Conservation (phyloP, 1,140 invertebrate species). For the Drosophila quadrilineata region DNA sequence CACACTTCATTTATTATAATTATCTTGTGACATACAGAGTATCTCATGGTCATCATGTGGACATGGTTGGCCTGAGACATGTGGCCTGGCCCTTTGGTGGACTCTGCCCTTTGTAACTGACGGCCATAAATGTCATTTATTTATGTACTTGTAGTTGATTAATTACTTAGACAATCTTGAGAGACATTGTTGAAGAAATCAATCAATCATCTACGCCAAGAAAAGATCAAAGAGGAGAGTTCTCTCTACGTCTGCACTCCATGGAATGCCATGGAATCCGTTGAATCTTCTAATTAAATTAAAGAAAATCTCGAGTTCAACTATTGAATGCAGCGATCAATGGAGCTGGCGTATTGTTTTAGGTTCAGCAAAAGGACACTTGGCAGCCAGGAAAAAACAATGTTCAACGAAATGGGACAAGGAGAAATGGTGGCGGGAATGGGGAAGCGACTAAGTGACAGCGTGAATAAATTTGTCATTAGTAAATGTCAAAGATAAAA, state of each 20-base stretch:
- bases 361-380: conserved; percentile 40
- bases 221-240: conserved; percentile 56
- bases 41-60: too few relatives aligned
- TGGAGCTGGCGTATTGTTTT: conserved; percentile 26
- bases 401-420: not conserved
- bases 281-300: conserved; percentile 56
- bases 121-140: conserved; percentile 41
- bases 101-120: conserved; percentile 8
- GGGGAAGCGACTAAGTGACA: conserved; percentile 56
- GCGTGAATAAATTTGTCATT: conserved; percentile 80
- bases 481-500: conserved; percentile 78
- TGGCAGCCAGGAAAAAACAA: conserved; percentile 17
- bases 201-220: conserved; percentile 41
- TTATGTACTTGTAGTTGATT: conserved; percentile 35
- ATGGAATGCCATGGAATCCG: conserved; percentile 7
- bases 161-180: conserved; percentile 30
- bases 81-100: conserved; percentile 1
- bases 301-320: conserved; percentile 48
- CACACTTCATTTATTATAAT: too few relatives aligned
- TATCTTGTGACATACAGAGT: too few relatives aligned
- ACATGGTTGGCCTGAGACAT: too few relatives aligned
- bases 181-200: conserved; percentile 13
- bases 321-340: conserved; percentile 20
- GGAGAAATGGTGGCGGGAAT: conserved; percentile 38
- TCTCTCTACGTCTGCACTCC: too few relatives aligned